These are phyloP conservation scores for Drosophila mettleri DNA, from an alignment of 2,888 invertebrate genomes.

Conservation along the genomic window DNA sequence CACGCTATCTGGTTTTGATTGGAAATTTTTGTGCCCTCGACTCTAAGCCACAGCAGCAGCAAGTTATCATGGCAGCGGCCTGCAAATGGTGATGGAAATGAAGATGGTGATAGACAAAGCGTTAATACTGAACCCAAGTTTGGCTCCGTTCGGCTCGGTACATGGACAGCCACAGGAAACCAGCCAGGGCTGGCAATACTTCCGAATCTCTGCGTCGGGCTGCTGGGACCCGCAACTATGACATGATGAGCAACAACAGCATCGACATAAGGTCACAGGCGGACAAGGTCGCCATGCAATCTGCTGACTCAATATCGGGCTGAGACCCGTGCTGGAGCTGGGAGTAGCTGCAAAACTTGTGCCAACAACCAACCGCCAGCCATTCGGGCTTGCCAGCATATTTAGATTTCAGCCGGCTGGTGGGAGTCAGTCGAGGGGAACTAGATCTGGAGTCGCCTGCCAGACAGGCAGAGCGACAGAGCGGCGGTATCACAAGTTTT, in stretches of 20 bases:
- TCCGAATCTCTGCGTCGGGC: slow-evolving; percentile 50
- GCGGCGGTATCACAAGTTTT: slow-evolving; percentile 31
- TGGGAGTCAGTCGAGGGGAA: slow-evolving; percentile 15
- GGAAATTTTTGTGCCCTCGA: slow-evolving; percentile 66
- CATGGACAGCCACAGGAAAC: slow-evolving; percentile 58
- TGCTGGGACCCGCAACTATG: slow-evolving; percentile 56
- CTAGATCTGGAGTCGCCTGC: slow-evolving; percentile 13
- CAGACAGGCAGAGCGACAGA: neutral
- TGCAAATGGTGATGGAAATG: slow-evolving; percentile 3
- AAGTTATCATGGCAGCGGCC: slow-evolving; percentile 11
- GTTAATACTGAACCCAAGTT: slow-evolving; percentile 21
- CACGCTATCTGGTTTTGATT: slow-evolving; percentile 79
- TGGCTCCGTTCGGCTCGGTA: neutral
- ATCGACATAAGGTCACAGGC: slow-evolving; percentile 26
- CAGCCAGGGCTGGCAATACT: slow-evolving; percentile 61
- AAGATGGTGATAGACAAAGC: slow-evolving; percentile 24
- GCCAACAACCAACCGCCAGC: slow-evolving; percentile 26
- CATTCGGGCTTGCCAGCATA: slow-evolving; percentile 52
- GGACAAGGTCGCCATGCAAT: slow-evolving; percentile 22
- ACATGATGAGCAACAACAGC: slow-evolving; percentile 54
- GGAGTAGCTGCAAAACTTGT: slow-evolving; percentile 36
- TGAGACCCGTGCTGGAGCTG: slow-evolving; percentile 19
- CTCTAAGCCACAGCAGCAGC: slow-evolving; percentile 31
- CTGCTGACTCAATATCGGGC: slow-evolving; percentile 69
- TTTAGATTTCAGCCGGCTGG: slow-evolving; percentile 56